phyloP scores from a whole-genome alignment of 2,888 invertebrate species.

The Uropetala carovei region DNA sequence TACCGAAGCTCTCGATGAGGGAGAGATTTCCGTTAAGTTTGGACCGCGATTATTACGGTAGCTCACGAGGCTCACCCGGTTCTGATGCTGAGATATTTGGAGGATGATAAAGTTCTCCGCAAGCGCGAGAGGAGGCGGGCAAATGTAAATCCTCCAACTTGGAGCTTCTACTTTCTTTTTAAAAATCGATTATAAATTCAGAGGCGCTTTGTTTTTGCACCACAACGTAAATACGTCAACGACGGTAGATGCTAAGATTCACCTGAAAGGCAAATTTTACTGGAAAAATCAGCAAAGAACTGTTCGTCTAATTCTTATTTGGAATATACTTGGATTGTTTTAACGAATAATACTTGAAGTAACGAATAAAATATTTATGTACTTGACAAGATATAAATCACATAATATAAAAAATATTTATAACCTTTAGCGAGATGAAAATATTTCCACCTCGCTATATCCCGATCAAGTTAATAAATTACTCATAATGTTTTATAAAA shows the following conservation, averaged over 20 bases:
- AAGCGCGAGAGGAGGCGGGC: slow-evolving; percentile 12
- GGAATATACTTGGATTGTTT: too few relatives aligned
- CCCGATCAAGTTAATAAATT: too few relatives aligned
- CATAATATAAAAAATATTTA: too few relatives aligned
- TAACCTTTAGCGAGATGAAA: too few relatives aligned
- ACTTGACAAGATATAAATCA: too few relatives aligned
- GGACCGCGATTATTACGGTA: slow-evolving; percentile 39
- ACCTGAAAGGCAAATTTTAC: background rate
- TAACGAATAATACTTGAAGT: too few relatives aligned
- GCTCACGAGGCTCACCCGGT: background rate
- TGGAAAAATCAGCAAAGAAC: background rate
- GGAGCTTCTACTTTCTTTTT: background rate
- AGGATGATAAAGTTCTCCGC: slow-evolving; percentile 36
- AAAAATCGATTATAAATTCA: slow-evolving; percentile 8
- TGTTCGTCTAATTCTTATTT: background rate
- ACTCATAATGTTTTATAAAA: too few relatives aligned
- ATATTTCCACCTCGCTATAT: too few relatives aligned
- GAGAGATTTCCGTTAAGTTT: slow-evolving; percentile 57
- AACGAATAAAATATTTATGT: too few relatives aligned
- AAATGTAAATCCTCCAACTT: background rate
- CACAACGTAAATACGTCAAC: background rate
- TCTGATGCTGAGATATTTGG: slow-evolving; percentile 35
- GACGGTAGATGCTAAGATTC: background rate
- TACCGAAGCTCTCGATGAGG: background rate
- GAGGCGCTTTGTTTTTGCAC: background rate